Evolutionary conservation across 2,113 vertebrate species (phyloP), one percentile per base, ranked within the genome.

Genomic region (Burhinus oedicnemus): DNA sequence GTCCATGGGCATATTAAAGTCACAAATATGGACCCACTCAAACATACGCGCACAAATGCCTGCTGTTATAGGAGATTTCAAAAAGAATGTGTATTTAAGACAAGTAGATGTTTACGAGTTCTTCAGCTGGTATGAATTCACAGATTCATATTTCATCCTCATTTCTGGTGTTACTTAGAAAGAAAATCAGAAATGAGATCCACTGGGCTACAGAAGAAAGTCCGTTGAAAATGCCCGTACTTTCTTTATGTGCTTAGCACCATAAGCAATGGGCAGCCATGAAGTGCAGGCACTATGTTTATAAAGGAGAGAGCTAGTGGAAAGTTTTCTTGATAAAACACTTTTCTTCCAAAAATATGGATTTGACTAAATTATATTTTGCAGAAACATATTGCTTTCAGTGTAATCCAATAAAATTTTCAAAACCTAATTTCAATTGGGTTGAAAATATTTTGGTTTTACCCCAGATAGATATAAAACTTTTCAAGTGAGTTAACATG

Each of bases 1-100:
- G 13, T 65, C 25, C 1, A 0, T 2, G 12, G 17, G 8, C 20
- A 19, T 13, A 11, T 30, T 68, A 9, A 70, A 81, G 8, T 27
- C 30, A 0, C 17, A 18, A 76, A 19, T 18, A 26, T 29, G 22
- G 11, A 52, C 22, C 20, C 0, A 1, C 45, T 83, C 4, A 2
- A 70, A 69, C 0, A 5, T 1, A 6, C 7, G 25, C 34, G 32
- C 40, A 38, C 4, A 47, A 49, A 58, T 19, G 40, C 9, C 15
- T 57, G 14, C 20, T 57, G 3, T n/a, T 68, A n/a, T 0, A 55
- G 21, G 14, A 75, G 14, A 51, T 70, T 82, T 66, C 25, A 21
- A 62, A 81, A 58, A 12, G 5, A 38, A 30, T 20, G 8, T 0
- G 0, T 44, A 27, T 49, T 5, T 18, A 45, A 44, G 51, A 60